Percentiles rank a stretch among this genome's conserved stretches.
phyloP scores from a whole-genome alignment of 2,888 invertebrate species.

The Xiphydria camelus region DNA sequence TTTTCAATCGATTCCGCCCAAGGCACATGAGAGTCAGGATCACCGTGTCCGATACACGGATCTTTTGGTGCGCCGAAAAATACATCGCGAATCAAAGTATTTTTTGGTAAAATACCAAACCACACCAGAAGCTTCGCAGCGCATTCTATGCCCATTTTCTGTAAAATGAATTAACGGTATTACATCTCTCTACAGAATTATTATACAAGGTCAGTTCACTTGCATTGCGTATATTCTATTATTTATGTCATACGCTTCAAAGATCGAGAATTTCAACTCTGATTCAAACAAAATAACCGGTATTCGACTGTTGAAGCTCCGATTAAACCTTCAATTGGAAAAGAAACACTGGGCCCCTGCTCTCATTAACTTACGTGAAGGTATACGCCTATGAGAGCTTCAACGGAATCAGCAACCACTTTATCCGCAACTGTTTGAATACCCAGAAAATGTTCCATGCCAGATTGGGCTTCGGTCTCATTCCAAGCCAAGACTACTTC shows the following conservation, averaged over 20 bases:
- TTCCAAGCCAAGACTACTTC: conserved; percentile 44
- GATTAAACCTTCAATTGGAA: conserved; percentile 29
- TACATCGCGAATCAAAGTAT: conserved; percentile 50
- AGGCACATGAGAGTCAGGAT: conserved; percentile 60
- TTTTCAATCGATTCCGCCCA: conserved; percentile 61
- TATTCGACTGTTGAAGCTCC: no score
- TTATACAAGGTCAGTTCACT: no score
- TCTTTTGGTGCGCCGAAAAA: conserved; percentile 33
- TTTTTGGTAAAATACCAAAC: conserved; percentile 65
- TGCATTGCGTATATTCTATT: no score
- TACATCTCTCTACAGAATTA: no score
- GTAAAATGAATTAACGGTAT: conserved; percentile 26
- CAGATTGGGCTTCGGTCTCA: conserved; percentile 52
- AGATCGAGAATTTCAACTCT: no score
- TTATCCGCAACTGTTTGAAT: conserved; percentile 65
- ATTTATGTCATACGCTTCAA: no score
- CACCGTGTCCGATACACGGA: conserved; percentile 31
- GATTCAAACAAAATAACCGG: no score
- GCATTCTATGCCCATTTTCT: conserved; percentile 61
- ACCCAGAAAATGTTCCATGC: conserved; percentile 59
- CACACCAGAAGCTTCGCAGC: conserved; percentile 66
- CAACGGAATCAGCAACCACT: conserved; percentile 80
- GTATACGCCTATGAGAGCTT: conserved; percentile 82
- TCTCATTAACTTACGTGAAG: conserved; percentile 61
- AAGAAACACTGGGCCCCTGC: no score